Evolutionary conservation across 1,140 invertebrate species (phyloP).

Genomic region (Drosophila ficusphila): DNA sequence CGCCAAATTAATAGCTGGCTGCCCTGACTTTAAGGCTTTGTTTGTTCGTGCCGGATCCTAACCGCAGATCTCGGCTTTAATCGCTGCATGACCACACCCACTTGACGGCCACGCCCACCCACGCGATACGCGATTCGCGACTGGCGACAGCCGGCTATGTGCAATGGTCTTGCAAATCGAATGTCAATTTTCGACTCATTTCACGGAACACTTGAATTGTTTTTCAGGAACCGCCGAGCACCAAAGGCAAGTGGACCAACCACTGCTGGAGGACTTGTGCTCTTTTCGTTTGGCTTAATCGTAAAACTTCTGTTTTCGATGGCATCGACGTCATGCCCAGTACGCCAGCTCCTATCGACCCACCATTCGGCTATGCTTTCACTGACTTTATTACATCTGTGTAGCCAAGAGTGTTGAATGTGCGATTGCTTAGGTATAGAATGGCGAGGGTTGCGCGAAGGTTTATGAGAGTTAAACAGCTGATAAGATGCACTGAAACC

Average conservation of each 20-base stretch:
- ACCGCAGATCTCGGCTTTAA: slow-evolving; percentile 21
- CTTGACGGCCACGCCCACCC: not conserved
- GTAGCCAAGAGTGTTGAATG: slow-evolving; percentile 4
- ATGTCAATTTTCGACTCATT: slow-evolving; percentile 83
- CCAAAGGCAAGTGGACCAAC: not conserved
- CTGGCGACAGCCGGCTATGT: slow-evolving; percentile 44
- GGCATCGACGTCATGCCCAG: slow-evolving; percentile 46
- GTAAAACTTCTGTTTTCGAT: slow-evolving; percentile 58
- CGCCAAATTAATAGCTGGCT: slow-evolving; percentile 49
- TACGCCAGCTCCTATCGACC: not conserved
- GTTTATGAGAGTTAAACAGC: no score
- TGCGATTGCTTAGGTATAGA: not conserved
- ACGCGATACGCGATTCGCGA: not conserved
- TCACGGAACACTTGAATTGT: slow-evolving; percentile 83
- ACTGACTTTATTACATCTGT: slow-evolving; percentile 30
- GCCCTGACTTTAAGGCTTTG: slow-evolving; percentile 24
- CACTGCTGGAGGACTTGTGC: slow-evolving; percentile 13
- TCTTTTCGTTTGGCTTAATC: slow-evolving; percentile 56
- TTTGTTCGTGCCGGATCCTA: slow-evolving; percentile 15
- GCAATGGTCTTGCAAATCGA: slow-evolving; percentile 83
- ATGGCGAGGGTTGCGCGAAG: slow-evolving; percentile 18
- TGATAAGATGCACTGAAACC: no score
- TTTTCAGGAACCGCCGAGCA: slow-evolving; percentile 46
- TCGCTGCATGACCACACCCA: not conserved
- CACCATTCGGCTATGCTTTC: slow-evolving; percentile 7